Evolutionary conservation across 1,140 invertebrate genomes (phyloP), one percentile per base, ranked within the genome.

Genomic region (Triops cancriformis): DNA sequence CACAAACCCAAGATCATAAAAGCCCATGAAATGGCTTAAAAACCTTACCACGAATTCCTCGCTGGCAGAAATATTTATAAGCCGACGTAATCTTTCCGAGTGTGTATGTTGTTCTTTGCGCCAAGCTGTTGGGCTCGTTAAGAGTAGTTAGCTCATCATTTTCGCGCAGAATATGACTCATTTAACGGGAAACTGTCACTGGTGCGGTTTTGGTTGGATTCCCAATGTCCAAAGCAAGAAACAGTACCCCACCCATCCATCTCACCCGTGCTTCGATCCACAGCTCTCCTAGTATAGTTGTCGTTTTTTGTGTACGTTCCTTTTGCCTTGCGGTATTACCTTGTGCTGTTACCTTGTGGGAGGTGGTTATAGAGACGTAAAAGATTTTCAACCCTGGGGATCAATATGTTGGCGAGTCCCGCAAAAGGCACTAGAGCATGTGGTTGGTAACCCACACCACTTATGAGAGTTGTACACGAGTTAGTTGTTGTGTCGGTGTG

Each of bases 321-420:
- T 23, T 64, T 64, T 64, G 14, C 51, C 23, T 9, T 4, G 45
- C 14, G 45, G 18, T 5, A 14, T 64, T 64, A 14, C 14, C 14
- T 64, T 14, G 45, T 23, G 6, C 10, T 64, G 0, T n/a, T 64
- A 64, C 51, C 51, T 64, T 64, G 0, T n/a, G 51, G 23, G 23
- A 64, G 51, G 51, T 64, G 51, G 51, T 64, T 64, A 64, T 64
- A 64, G 51, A 64, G 51, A 64, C 51, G 51, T 64, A 64, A 64
- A 64, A 64, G 51, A 64, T 64, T 64, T 64, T 9, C 31, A 37
- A 64, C 51, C 51, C 51, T 64, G 23, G 51, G 31, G 51, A 64
- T 64, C 51, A 64, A 64, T 64, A 64, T 64, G 51, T 64, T 11
- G 43, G 43, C 18, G 1, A 10, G 11, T 23, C 3, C 18, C 18